Conservation (phyloP, 2,113 vertebrate genomes). For the Willisornis vidua region DNA sequence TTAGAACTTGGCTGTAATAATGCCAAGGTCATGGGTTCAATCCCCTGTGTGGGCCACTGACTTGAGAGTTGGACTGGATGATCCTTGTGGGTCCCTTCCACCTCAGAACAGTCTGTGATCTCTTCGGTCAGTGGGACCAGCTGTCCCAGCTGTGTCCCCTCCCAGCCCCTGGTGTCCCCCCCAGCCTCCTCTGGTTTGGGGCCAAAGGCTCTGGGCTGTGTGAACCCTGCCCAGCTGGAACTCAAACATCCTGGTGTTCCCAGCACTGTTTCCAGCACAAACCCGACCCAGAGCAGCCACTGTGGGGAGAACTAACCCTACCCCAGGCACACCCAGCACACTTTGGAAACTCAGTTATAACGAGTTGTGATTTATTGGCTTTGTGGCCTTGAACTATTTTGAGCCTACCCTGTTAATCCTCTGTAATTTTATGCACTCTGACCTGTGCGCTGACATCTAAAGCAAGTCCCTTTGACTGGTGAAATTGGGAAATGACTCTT, state of each 20-base stretch:
- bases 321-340: neutral
- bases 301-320: too few species aligned
- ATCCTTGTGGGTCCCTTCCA: too few species aligned
- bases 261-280: fast-evolving
- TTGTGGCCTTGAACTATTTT: neutral
- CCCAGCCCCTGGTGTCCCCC: neutral
- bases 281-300: neutral
- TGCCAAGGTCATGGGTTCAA: too few species aligned
- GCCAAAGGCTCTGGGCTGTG: neutral
- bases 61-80: too few species aligned
- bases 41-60: too few species aligned
- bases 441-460: neutral
- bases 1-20: too few species aligned
- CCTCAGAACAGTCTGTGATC: too few species aligned
- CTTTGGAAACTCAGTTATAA: neutral
- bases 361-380: neutral
- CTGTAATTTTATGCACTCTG: neutral
- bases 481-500: neutral
- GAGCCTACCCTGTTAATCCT: neutral
- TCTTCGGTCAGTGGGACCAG: too few species aligned
- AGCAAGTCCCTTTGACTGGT: neutral
- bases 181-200: neutral
- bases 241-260: neutral
- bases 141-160: neutral
- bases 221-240: neutral